phyloP scores from a whole-genome alignment of 1,140 invertebrate genomes.

The Asobara japonica region DNA sequence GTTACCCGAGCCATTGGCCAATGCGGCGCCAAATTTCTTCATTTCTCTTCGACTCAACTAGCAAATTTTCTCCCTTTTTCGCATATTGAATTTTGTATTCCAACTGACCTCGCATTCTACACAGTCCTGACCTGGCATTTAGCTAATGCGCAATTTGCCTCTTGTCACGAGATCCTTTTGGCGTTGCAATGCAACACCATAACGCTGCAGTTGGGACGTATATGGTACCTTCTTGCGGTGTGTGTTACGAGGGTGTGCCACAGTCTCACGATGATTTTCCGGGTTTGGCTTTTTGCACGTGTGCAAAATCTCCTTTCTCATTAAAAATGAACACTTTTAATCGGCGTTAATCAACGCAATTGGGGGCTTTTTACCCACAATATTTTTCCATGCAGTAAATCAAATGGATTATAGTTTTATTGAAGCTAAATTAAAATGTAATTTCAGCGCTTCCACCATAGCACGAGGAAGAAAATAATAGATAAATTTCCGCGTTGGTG shows the following conservation, averaged over 20 bases:
- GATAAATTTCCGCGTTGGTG: too few species aligned
- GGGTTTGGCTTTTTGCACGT: conserved; percentile 24
- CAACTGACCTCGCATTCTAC: not conserved
- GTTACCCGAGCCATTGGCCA: not conserved
- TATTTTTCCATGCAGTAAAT: too few species aligned
- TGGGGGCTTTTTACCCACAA: not conserved
- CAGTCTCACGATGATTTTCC: conserved; percentile 27
- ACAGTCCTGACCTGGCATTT: conserved; percentile 32
- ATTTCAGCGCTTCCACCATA: not conserved
- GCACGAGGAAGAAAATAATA: too few species aligned
- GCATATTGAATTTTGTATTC: conserved; percentile 1
- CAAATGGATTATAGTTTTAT: not conserved
- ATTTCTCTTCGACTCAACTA: not conserved
- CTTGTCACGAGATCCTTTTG: conserved; percentile 38
- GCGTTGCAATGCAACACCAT: conserved; percentile 22
- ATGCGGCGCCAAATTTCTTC: not conserved
- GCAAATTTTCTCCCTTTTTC: not conserved
- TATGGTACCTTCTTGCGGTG: conserved; percentile 11
- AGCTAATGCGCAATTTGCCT: conserved; percentile 39
- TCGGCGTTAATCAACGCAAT: not conserved
- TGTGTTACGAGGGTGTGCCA: conserved; percentile 33
- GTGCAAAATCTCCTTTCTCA: conserved; percentile 9
- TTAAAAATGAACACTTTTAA: not conserved
- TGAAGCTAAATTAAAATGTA: not conserved
- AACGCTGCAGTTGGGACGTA: conserved; percentile 7